Evolutionary conservation across 2,113 vertebrate genomes (phyloP).

Genomic region (Eptesicus fuscus): DNA sequence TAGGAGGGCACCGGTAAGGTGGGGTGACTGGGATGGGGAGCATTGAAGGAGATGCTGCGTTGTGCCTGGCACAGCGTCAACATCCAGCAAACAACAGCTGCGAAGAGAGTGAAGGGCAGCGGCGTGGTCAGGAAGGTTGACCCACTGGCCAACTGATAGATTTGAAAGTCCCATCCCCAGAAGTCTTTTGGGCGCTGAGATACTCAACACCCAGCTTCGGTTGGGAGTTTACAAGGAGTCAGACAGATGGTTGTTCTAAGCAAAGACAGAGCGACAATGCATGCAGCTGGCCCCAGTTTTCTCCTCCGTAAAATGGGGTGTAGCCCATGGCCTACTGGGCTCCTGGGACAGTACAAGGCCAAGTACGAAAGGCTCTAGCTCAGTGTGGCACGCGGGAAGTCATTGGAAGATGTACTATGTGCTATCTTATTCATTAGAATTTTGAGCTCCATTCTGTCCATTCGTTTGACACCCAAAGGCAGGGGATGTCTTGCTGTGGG

Average conservation of each 20-base stretch:
- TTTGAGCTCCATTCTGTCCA: background rate
- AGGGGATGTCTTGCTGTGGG: background rate
- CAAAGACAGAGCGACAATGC: background rate
- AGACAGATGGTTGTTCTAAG: background rate
- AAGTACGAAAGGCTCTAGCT: background rate
- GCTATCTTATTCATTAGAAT: background rate
- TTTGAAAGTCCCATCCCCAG: background rate
- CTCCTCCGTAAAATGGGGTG: background rate
- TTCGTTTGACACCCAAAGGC: background rate
- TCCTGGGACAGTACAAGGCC: background rate
- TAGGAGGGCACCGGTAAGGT: background rate
- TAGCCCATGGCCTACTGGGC: background rate
- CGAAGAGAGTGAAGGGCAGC: background rate
- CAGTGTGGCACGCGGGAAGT: background rate
- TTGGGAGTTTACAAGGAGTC: background rate
- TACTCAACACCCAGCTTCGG: background rate
- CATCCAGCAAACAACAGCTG: background rate
- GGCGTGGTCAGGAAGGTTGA: background rate
- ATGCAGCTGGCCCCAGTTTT: background rate
- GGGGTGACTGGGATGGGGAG: background rate
- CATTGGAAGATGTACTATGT: background rate
- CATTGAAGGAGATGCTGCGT: background rate
- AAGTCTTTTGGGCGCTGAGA: background rate
- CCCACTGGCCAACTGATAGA: background rate
- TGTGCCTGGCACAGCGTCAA: background rate